Percentiles rank a stretch among this genome's conserved stretches.
phyloP scores from a whole-genome alignment of 2,888 invertebrate genomes.

The Trissolcus japonicus region DNA sequence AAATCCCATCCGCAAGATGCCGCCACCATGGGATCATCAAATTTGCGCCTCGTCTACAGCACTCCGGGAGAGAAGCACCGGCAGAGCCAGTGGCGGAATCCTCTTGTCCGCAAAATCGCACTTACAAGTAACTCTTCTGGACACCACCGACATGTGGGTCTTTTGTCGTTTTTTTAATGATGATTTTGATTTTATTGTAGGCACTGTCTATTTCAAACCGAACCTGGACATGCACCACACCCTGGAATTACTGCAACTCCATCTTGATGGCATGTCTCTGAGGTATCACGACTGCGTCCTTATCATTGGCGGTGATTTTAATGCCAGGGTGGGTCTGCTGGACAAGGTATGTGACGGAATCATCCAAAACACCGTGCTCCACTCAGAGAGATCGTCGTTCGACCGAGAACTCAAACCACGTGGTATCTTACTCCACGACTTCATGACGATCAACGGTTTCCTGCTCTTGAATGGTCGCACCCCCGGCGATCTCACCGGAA shows the following conservation, averaged over 20 bases:
- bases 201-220: constrained; percentile 1
- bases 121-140: neutral
- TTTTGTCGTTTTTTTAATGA: neutral
- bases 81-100: too few relatives aligned
- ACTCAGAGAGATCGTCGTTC: neutral
- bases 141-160: neutral
- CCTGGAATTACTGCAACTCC: neutral
- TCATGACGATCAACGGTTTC: constrained; percentile 1
- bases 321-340: constrained; percentile 4
- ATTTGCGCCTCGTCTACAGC: neutral
- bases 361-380: neutral
- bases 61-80: too few relatives aligned
- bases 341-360: too few relatives aligned
- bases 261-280: neutral
- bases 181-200: neutral
- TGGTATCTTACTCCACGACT: neutral
- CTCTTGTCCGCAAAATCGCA: too few relatives aligned
- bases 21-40: neutral
- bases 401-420: neutral
- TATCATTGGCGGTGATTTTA: neutral
- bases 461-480: constrained; percentile 7
- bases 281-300: neutral
- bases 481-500: neutral
- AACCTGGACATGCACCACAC: neutral
- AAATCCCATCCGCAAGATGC: neutral